Conservation (phyloP, 2,113 vertebrate species). For the Panthera leo region DNA sequence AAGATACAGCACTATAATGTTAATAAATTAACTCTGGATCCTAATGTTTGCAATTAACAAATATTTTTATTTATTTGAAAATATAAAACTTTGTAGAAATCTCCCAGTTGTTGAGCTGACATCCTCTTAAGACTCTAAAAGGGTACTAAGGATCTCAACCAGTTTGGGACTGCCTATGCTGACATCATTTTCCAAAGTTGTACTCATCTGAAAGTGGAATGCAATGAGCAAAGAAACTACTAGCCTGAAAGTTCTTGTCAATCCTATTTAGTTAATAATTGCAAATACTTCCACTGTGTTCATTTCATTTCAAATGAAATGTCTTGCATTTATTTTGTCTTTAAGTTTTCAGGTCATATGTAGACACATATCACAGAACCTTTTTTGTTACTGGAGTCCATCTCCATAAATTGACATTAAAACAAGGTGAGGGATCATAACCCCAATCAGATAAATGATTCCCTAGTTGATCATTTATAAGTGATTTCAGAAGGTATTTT, state of each 20-base stretch:
- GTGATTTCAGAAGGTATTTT: neutral
- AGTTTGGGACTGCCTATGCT: neutral
- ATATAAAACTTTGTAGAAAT: neutral
- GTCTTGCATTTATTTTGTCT: neutral
- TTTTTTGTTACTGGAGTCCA: neutral
- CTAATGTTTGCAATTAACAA: neutral
- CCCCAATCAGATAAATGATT: neutral
- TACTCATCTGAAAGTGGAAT: neutral
- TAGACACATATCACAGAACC: neutral
- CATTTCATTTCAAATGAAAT: neutral
- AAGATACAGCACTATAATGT: neutral
- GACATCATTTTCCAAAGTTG: conserved; percentile 9
- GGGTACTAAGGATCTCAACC: neutral
- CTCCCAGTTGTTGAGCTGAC: neutral
- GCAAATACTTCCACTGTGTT: neutral
- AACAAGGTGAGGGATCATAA: neutral
- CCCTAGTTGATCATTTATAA: neutral
- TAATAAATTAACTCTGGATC: neutral
- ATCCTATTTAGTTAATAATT: neutral
- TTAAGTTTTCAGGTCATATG: neutral
- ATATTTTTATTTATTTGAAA: neutral
- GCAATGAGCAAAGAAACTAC: neutral
- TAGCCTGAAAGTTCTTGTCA: neutral
- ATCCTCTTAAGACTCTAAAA: neutral
- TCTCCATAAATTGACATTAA: neutral